phyloP scores from a whole-genome alignment of 1,140 invertebrate genomes.

The Danaus plexippus region DNA sequence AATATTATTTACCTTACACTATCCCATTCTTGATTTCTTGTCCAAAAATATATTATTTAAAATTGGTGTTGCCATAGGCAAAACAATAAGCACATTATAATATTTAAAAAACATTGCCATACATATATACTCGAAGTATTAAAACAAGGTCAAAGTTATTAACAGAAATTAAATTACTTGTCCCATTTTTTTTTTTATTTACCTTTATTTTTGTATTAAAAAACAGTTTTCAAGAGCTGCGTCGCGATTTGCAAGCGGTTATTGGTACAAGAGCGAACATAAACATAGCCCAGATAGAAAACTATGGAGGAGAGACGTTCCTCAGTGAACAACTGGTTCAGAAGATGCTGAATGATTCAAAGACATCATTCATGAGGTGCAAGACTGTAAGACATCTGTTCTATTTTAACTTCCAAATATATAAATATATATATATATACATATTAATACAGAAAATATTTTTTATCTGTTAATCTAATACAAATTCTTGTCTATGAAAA shows the following conservation, averaged over 20 bases:
- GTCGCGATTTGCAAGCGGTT: constrained; percentile 93
- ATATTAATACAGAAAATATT: constrained; percentile 13
- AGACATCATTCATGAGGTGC: constrained; percentile 91
- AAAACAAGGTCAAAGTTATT: too few species aligned
- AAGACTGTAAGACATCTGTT: constrained; percentile 74
- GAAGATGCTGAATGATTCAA: constrained; percentile 91
- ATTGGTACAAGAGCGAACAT: constrained; percentile 93
- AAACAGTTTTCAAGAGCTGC: constrained; percentile 89
- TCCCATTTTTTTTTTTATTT: constrained; percentile 13
- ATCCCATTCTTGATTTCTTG: too few species aligned
- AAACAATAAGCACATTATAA: too few species aligned
- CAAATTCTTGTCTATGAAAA: not conserved
- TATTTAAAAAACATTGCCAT: too few species aligned
- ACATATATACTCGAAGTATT: too few species aligned
- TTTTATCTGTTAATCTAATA: constrained; percentile 26
- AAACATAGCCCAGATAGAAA: constrained; percentile 93
- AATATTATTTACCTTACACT: too few species aligned
- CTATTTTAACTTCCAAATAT: too few species aligned
- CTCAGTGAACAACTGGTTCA: constrained; percentile 97
- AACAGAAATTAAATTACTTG: constrained; percentile 1
- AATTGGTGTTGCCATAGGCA: too few species aligned
- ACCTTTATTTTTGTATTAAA: too few species aligned
- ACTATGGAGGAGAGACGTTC: constrained; percentile 97
- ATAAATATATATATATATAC: too few species aligned
- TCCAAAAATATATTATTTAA: too few species aligned